Conservation (phyloP, 2,888 invertebrate genomes). For the Spilarctia lutea region DNA sequence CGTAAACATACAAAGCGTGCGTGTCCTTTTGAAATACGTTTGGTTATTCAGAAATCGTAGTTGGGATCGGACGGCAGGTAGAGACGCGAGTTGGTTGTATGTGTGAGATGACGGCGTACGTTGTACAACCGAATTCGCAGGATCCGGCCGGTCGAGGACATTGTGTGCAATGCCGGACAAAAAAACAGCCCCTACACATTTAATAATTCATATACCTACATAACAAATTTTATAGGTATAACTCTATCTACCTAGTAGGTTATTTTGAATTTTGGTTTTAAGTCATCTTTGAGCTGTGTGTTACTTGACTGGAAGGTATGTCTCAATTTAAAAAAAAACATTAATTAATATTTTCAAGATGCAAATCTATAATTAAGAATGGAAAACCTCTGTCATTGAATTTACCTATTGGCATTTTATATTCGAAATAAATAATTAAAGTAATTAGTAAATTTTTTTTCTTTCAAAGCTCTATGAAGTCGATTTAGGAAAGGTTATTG, state of each 20-base stretch:
- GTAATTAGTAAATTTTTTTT: too few relatives aligned
- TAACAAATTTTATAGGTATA: neutral
- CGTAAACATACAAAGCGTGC: constrained; percentile 41
- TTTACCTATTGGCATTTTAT: neutral
- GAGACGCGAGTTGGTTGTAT: constrained; percentile 22
- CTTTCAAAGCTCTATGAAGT: neutral
- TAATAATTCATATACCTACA: constrained; percentile 16
- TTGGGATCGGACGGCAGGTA: constrained; percentile 58
- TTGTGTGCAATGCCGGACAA: constrained; percentile 34
- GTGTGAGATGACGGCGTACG: constrained; percentile 45
- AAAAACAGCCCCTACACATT: neutral
- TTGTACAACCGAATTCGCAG: constrained; percentile 43
- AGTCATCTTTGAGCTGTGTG: neutral
- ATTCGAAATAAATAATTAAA: too few relatives aligned
- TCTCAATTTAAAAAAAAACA: too few relatives aligned
- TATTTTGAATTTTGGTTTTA: neutral
- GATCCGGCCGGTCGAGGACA: constrained; percentile 30
- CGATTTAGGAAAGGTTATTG: neutral
- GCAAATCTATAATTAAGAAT: neutral
- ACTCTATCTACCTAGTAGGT: neutral
- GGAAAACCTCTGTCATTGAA: neutral
- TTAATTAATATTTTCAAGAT: neutral
- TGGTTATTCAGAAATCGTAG: constrained; percentile 65
- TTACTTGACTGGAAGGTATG: too few relatives aligned
- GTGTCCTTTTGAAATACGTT: constrained; percentile 53